Evolutionary conservation across 2,888 invertebrate genomes (phyloP), one percentile per base, ranked within the genome.

Genomic region (Eristalis arbustorum): DNA sequence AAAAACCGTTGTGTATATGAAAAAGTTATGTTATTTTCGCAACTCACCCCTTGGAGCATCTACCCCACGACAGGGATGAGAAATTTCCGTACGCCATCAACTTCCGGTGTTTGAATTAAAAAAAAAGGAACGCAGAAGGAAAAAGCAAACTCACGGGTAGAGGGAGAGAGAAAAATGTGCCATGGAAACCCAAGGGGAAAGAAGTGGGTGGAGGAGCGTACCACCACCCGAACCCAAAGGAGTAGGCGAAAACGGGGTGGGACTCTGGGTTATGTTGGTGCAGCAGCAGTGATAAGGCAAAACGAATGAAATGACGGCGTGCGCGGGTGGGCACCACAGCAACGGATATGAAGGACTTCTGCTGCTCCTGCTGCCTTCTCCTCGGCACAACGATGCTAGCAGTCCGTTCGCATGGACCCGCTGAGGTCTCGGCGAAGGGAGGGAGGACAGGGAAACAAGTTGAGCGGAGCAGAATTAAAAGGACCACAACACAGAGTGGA

Each of bases 11-110:
- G 68, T 49, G 49, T 49, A 49, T 49, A 49, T 49, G 49, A 78
- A 85, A 85, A 82, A 82, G 78, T 78, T 78, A 67, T 82, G 87
- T 87, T 87, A 87, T 87, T 85, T 84, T 85, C 84, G 64, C 75
- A 85, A 67, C 66, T 18, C n/a, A 37, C 28, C 37, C 4, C 34
- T 37, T 4, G 40, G 0, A 3, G 37, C 37, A 34, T 13, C 73
- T 5, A 4, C 25, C 14, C 37, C 11, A 25, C 56, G 56, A 34
- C 62, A 22, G 25, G 71, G 67, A 57, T 75, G 80, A 72, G 49
- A 84, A 80, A 84, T 84, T 68, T 84, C 80, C 72, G 80, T 80
- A 63, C 84, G 81, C 80, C 80, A 84, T 84, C 80, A 76, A 84
- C 80, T 84, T 84, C 81, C 84, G 84, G 84, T 84, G 72, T 84